Evolutionary conservation across 2,113 vertebrate species (phyloP).

Genomic region (Apteryx mantelli): DNA sequence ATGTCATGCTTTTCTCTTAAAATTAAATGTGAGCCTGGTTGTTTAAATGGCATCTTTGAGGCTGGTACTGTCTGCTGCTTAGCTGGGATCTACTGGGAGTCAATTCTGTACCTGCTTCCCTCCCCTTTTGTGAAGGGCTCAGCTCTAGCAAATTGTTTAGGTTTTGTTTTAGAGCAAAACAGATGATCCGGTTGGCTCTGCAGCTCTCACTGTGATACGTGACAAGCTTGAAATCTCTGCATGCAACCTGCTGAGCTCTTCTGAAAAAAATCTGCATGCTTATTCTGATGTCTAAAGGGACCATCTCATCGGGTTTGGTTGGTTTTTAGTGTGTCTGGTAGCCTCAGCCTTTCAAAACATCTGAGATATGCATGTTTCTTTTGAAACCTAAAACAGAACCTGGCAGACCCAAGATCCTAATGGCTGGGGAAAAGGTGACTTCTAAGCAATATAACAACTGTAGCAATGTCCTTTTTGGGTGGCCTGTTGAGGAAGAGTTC

Average conservation of each 20-base stretch:
- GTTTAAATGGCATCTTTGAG: accelerated
- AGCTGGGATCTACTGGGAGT: not conserved
- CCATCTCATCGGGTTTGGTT: not conserved
- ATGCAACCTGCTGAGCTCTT: not conserved
- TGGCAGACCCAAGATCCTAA: not conserved
- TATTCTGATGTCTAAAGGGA: not conserved
- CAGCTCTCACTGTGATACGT: accelerated
- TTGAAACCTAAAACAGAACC: not conserved
- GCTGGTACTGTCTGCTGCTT: not conserved
- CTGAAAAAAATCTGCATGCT: not conserved
- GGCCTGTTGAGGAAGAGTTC: not conserved
- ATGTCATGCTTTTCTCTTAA: not conserved
- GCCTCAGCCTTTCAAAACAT: not conserved
- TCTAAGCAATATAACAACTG: not conserved
- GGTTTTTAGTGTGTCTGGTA: not conserved
- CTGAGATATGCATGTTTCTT: not conserved
- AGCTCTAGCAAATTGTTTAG: not conserved
- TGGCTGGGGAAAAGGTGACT: not conserved
- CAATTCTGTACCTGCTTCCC: not conserved
- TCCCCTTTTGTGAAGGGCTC: not conserved
- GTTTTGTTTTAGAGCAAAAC: not conserved
- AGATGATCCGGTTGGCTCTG: not conserved
- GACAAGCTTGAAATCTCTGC: not conserved
- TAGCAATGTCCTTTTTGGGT: not conserved
- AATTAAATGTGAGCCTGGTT: not conserved